Evolutionary conservation across 2,113 vertebrate genomes (phyloP), one percentile per base, ranked within the genome.

Genomic region (Siphamia tubifer): DNA sequence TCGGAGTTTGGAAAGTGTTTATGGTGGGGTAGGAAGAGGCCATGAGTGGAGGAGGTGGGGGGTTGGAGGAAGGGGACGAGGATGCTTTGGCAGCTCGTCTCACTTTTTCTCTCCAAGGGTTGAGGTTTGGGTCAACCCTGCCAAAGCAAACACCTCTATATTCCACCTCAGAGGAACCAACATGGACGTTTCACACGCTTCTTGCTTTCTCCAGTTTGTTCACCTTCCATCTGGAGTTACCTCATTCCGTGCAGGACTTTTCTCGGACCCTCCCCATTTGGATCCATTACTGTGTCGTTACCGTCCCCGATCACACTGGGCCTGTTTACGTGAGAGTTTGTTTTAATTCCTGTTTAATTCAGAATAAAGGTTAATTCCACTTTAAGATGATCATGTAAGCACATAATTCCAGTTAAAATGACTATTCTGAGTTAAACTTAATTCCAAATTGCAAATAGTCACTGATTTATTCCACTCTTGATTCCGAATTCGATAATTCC

Each of bases 121-220:
- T 60, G 44, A 54, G 57, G 54, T 68, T 78, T 69, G 62, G 65
- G 34, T 55, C n/a, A 19, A 9, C 43, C 16, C 5, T 47, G 81
- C 78, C 88, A 84, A 85, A 87, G 58, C 62, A 81, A 87, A 87
- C 78, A 79, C 60, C 66, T 73, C 49, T 25, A 68, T 81, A 23
- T 78, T 80, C 64, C 56, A 77, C 83, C 76, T 65, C 64, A 52
- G 54, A 68, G 68, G 58, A 77, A 75, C 55, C 8, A 23, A 52
- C 56, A 31, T 31, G 28, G 77, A 71, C 47, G 49, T 82, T 83
- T 86, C 84, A 76, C 76, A 82, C 34, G 24, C 80, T 58, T 83
- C 49, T 83, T 71, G 19, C 52, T 55, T 86, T 67, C 24, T 9
- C 25, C 27, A 8, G 3, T 48, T 12, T 63, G 16, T 42, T 8